These are phyloP conservation scores for Bombus pyrosoma DNA, from an alignment of 1,140 invertebrate species.

Conservation along the genomic window DNA sequence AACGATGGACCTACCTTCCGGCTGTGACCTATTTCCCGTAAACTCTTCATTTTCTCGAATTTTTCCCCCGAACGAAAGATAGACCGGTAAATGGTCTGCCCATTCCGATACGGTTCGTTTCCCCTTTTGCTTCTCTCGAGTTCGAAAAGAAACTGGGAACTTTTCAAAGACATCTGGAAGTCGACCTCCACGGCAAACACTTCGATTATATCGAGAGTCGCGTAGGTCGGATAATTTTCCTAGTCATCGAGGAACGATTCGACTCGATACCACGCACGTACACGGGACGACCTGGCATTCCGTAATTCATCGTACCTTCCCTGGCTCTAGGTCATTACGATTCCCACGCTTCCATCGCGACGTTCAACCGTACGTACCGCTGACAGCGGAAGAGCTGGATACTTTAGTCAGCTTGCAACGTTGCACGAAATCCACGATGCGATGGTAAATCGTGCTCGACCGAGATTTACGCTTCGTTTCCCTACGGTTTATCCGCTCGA, in stretches of 20 bases:
- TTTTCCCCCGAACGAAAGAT: not conserved
- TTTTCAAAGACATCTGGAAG: not conserved
- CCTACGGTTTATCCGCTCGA: not conserved
- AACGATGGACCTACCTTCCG: not conserved
- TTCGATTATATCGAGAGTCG: not conserved
- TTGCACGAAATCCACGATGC: not conserved
- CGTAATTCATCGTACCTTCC: constrained; percentile 12
- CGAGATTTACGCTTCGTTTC: not conserved
- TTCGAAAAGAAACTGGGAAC: not conserved
- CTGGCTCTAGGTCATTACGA: constrained; percentile 52
- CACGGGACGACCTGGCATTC: not conserved
- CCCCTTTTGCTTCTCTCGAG: too few species aligned
- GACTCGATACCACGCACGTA: not conserved
- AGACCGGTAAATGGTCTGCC: too few species aligned
- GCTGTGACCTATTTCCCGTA: not conserved
- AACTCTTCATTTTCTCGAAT: not conserved
- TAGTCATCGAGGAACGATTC: not conserved
- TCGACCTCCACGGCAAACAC: not conserved
- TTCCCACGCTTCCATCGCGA: constrained; percentile 66
- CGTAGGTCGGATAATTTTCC: not conserved
- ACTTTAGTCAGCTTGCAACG: not conserved
- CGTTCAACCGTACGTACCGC: constrained; percentile 13
- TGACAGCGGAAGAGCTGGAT: not conserved
- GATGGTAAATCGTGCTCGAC: not conserved
- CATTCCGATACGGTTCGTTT: not conserved